Evolutionary conservation across 2,888 invertebrate species (phyloP).

Genomic region (Brachyptera putata): DNA sequence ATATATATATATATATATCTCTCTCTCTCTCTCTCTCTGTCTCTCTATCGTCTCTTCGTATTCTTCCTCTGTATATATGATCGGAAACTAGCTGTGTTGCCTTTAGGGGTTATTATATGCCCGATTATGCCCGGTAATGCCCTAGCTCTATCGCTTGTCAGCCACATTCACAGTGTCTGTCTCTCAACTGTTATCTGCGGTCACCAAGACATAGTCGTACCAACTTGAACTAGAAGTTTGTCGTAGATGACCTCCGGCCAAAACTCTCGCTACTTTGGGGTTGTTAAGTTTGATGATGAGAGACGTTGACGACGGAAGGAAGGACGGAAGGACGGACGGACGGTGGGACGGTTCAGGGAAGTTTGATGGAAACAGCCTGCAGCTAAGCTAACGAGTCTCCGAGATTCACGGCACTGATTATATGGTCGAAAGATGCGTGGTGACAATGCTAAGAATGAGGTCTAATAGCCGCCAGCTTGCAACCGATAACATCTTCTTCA

Average conservation of each 20-base stretch:
- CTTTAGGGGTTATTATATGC: no score
- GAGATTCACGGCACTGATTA: constrained; percentile 1
- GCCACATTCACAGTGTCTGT: no score
- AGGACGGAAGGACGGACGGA: not conserved
- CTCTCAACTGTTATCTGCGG: not conserved
- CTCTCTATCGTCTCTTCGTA: no score
- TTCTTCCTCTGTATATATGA: no score
- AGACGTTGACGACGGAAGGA: not conserved
- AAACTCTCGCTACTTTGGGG: no score
- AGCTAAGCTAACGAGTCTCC: not conserved
- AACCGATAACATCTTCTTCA: not conserved
- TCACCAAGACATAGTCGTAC: not conserved
- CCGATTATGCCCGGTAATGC: no score
- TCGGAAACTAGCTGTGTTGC: no score
- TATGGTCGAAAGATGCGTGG: constrained; percentile 3
- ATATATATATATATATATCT: no score
- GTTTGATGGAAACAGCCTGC: not conserved
- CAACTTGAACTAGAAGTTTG: not conserved
- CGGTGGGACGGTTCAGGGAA: no score
- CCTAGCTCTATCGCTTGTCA: no score
- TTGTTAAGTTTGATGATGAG: no score
- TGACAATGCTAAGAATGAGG: constrained; percentile 11
- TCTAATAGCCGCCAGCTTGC: not conserved
- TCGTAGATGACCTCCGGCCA: not conserved
- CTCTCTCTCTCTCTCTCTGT: no score